Evolutionary conservation across 2,113 vertebrate species (phyloP), one percentile per base, ranked within the genome.

Genomic region (Cryptotis parvus): DNA sequence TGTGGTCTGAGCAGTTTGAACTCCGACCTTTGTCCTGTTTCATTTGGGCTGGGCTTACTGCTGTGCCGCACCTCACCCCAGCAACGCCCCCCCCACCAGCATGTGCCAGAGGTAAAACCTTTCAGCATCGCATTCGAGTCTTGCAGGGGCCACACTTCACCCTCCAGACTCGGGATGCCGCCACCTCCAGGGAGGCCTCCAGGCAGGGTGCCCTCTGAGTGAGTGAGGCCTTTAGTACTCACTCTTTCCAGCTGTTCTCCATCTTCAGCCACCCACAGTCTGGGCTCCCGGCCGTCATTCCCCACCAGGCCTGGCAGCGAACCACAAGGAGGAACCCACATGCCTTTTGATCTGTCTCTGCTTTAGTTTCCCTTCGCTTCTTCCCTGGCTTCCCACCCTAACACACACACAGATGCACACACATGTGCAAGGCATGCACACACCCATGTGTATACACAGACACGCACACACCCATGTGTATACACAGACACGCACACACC

Each of bases 281-380:
- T 95, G 95, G 96, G 96, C 96, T 93, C 94, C 83, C 94, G 92
- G 63, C 92, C 97, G 95, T 94, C 88, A 49, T 97, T 91, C 96
- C 96, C 95, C 95, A 90, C 15, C 4, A 52, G 94, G 73, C 73
- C 95, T 97, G 95, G 94, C 90, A 77, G 91, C 93, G 95, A 87
- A 96, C 97, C 98, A 97, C 97, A 97, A 97, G 95, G 97, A 98
- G 96, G 96, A 96, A 97, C 96, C 97, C 97, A 92, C 96, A 94
- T 31, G 72, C 55, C 96, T 97, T 97, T 98, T 96, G 95, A 97
- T 92, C 96, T 88, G 68, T 89, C 94, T 97, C 93, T 81, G 93
- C 92, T 95, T 72, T 31, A 65, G 58, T 55, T 91, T 81, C 68
- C 5, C 22, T 81, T 15, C 22, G n/a, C n/a, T 37, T 93, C 63